Evolutionary conservation across 2,113 vertebrate species (phyloP).

Genomic region (Tichodroma muraria): DNA sequence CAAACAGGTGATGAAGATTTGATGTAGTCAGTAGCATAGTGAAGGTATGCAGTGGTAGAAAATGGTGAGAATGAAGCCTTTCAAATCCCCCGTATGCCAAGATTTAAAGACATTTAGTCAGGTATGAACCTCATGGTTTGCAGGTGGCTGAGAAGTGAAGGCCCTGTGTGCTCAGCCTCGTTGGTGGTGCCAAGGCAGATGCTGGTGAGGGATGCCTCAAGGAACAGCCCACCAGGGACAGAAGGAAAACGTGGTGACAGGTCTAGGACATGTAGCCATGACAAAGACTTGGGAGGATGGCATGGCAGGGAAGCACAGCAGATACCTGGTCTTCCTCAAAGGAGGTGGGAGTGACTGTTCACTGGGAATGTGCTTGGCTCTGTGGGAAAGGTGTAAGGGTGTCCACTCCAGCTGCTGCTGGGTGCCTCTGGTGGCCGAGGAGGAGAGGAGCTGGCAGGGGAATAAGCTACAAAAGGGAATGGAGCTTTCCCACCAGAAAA

Average conservation of each 20-base stretch:
- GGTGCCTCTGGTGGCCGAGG: background rate
- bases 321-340: fast-evolving
- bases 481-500: background rate
- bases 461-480: background rate
- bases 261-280: fast-evolving
- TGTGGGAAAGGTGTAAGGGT: background rate
- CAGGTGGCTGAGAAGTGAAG: background rate
- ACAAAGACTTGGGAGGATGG: background rate
- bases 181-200: background rate
- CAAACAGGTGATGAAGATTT: background rate
- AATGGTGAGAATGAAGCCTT: background rate
- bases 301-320: background rate
- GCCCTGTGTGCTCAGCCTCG: background rate
- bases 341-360: background rate
- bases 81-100: background rate
- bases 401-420: background rate
- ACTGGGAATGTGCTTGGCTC: background rate
- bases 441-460: background rate
- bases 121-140: background rate
- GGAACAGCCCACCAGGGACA: background rate
- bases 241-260: background rate
- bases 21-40: background rate
- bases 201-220: background rate
- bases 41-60: background rate
- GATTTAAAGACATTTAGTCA: background rate